Base-by-base conservation (phyloP, 2,113 vertebrate species). In the Austrofundulus limnaeus region DNA sequence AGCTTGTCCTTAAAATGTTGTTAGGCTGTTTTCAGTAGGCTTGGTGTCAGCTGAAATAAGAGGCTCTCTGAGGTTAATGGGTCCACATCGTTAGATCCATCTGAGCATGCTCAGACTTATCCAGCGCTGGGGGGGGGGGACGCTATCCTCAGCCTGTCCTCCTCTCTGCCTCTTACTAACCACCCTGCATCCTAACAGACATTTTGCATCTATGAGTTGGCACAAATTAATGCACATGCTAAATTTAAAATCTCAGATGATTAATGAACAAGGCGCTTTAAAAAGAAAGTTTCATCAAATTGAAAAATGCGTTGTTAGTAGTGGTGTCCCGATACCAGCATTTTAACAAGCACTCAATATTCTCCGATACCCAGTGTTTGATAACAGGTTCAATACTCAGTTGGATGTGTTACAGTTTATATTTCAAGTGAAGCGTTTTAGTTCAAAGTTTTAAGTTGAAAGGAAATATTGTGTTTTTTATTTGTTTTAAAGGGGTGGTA, bases 31-130 rank as follows among this genome's bases (percentile, higher is more conserved):
- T 16, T 34, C 21, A 49, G 47, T 4, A 21, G 24, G 23, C 10
- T 45, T 12, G 23, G 10, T 28, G 19, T 60, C 28, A 34, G 43
- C 21, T 10, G 1, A 31, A 11, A 43, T 45, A 39, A 28, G 25
- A 28, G 25, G 25, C 61, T 52, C 10, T 34, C 31, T 34, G 31
- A 79, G 66, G 75, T 84, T 69, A 71, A 81, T 85, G 72, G 0
- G 57, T 82, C 69, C 69, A 61, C 72, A 67, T 82, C 70, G 70
- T 43, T 25, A 64, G 70, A 73, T 67, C 70, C 83, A 74, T 88
- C 80, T 88, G 84, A 90, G 93, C 94, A 94, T 95, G 94, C 43
- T 74, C 64, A 75, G 75, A 86, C 74, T 68, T 39, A 64, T 71
- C 70, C 72, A 61, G 23, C 45, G 51, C 63, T 25, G 0, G 68